phyloP scores from a whole-genome alignment of 2,888 invertebrate species.

The Synanthedon vespiformis region DNA sequence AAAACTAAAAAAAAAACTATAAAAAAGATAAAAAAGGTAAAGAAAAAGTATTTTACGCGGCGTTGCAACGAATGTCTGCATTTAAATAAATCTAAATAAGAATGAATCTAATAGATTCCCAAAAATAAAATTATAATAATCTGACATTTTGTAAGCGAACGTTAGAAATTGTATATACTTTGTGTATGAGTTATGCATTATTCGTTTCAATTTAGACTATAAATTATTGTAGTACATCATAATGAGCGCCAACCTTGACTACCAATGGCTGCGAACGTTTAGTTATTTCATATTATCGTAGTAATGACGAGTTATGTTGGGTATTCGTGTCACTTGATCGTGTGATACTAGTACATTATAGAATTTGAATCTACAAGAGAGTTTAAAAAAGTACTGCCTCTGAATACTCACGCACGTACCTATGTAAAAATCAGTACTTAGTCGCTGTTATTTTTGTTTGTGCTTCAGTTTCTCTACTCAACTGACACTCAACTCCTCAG shows the following conservation, averaged over 20 bases:
- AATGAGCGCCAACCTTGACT: constrained; percentile 14
- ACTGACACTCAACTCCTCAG: too few relatives aligned
- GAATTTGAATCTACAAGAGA: background rate
- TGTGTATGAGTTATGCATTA: constrained; percentile 8
- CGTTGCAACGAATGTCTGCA: too few relatives aligned
- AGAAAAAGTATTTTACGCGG: too few relatives aligned
- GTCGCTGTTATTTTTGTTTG: too few relatives aligned
- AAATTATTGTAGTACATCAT: constrained; percentile 30
- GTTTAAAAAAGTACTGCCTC: too few relatives aligned
- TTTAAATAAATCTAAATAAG: too few relatives aligned
- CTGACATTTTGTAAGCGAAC: background rate
- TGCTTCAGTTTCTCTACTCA: too few relatives aligned
- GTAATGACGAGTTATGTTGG: constrained; percentile 39
- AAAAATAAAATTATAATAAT: background rate
- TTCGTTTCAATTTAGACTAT: constrained; percentile 14
- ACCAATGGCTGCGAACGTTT: constrained; percentile 33
- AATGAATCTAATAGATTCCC: too few relatives aligned
- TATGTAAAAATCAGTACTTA: too few relatives aligned
- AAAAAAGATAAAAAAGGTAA: too few relatives aligned
- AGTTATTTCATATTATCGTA: constrained; percentile 32
- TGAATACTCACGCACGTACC: too few relatives aligned
- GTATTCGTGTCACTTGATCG: constrained; percentile 29
- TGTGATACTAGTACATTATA: constrained; percentile 6
- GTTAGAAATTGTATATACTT: background rate
- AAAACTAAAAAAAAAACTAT: too few relatives aligned